Evolutionary conservation across 1,140 invertebrate genomes (phyloP).

Genomic region (Tetramorium alpestre): DNA sequence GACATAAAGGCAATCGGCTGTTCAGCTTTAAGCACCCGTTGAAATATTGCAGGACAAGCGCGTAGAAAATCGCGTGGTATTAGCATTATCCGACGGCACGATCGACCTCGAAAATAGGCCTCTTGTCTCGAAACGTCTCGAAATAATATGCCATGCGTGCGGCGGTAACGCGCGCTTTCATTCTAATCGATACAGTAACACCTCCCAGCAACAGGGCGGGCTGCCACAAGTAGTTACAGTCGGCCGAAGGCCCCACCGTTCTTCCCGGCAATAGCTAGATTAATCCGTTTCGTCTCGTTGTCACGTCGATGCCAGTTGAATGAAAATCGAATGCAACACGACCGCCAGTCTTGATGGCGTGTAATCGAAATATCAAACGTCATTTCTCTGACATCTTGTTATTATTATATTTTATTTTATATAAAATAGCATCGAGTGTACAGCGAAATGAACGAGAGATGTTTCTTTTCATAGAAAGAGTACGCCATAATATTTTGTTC

Average conservation of each 20-base stretch:
- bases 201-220: constrained; percentile 81
- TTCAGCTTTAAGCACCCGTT: background rate
- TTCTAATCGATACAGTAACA: constrained; percentile 81
- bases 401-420: background rate
- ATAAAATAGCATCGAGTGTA: background rate
- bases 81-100: constrained; percentile 27
- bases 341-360: background rate
- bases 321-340: constrained; percentile 11
- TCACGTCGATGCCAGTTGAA: background rate
- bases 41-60: constrained; percentile 35
- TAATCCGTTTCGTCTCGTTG: constrained; percentile 48
- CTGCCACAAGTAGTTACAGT: constrained; percentile 72
- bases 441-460: background rate
- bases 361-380: constrained; percentile 11
- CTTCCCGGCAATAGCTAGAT: constrained; percentile 47
- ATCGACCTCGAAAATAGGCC: constrained; percentile 50
- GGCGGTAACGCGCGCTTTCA: constrained; percentile 73
- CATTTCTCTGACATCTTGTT: background rate
- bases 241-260: constrained; percentile 54
- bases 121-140: constrained; percentile 64
- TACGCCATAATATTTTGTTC: background rate
- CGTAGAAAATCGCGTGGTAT: constrained; percentile 24
- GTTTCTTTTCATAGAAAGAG: background rate
- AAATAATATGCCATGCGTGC: constrained; percentile 57
- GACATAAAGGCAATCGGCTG: background rate